Percentiles rank a stretch among this genome's conserved stretches.
Conservation (phyloP, 2,888 invertebrate species). For the Euphydryas editha region DNA sequence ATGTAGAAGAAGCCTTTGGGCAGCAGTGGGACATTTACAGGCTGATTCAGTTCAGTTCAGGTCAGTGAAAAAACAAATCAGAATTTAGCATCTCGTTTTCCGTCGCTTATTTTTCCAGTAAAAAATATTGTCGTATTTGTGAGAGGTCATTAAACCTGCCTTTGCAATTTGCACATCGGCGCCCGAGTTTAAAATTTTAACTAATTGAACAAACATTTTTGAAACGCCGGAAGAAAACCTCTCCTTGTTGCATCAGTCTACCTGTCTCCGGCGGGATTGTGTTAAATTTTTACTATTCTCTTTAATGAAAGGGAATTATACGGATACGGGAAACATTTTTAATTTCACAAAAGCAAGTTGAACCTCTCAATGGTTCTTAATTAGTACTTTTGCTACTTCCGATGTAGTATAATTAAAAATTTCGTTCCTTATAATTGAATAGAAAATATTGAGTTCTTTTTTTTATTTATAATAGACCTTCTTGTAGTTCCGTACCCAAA, state of each 20-base stretch:
- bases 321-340: constrained; percentile 30
- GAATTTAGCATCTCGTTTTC: too few relatives aligned
- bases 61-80: too few relatives aligned
- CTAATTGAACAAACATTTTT: constrained; percentile 16
- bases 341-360: constrained; percentile 27
- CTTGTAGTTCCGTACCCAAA: background rate
- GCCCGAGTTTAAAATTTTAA: constrained; percentile 4
- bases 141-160: constrained; percentile 2
- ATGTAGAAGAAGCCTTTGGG: too few relatives aligned
- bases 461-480: too few relatives aligned
- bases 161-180: constrained; percentile 2
- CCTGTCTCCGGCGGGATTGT: constrained; percentile 22
- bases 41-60: too few relatives aligned
- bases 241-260: constrained; percentile 22
- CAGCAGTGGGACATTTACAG: too few relatives aligned
- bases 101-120: background rate
- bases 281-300: constrained; percentile 27
- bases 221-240: constrained; percentile 12
- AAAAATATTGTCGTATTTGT: background rate
- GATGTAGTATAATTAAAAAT: constrained; percentile 5
- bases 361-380: constrained; percentile 28
- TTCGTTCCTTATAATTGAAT: background rate
- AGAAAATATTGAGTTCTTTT: background rate
- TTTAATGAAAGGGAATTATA: constrained; percentile 11
- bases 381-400: constrained; percentile 19